These are phyloP conservation scores for Danio albolineatus DNA, from an alignment of 2,797 vertebrate genomes.

Conservation along the genomic window DNA sequence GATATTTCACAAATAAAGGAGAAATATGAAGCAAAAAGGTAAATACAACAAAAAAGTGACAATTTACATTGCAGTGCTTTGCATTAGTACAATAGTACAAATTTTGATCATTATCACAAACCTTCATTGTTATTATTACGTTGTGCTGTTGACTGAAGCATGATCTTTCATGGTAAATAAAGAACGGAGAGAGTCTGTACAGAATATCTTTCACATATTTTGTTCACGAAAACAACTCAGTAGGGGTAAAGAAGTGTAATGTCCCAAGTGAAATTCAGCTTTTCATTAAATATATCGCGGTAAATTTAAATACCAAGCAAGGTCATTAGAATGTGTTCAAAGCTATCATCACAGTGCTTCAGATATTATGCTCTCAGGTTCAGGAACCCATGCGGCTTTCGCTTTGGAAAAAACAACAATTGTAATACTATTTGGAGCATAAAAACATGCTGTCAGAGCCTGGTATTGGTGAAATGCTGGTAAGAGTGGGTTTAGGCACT, in stretches of 20 bases:
- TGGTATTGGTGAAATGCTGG: slow-evolving; percentile 56
- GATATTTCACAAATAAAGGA: slow-evolving; percentile 50
- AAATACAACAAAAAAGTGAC: slow-evolving; percentile 9
- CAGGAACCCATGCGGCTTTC: slow-evolving; percentile 71
- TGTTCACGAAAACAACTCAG: slow-evolving; percentile 33
- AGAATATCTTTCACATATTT: slow-evolving; percentile 37
- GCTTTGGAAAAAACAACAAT: slow-evolving; percentile 43
- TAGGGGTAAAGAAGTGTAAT: slow-evolving; percentile 14
- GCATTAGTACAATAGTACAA: slow-evolving; percentile 49
- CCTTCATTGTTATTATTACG: slow-evolving; percentile 22
- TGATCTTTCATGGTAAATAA: slow-evolving; percentile 45
- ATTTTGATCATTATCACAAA: slow-evolving; percentile 19
- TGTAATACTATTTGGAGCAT: slow-evolving; percentile 53
- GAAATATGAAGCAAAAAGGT: slow-evolving; percentile 21
- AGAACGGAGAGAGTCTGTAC: slow-evolving; percentile 48
- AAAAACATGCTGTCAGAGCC: slow-evolving; percentile 53
- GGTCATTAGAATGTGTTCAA: slow-evolving; percentile 48
- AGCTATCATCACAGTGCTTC: slow-evolving; percentile 77
- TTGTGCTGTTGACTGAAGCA: slow-evolving; percentile 14
- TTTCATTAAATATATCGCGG: slow-evolving; percentile 45
- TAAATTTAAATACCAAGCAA: slow-evolving; percentile 51
- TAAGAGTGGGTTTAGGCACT: slow-evolving; percentile 74
- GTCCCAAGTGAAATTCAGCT: slow-evolving; percentile 35
- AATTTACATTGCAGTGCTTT: slow-evolving; percentile 52
- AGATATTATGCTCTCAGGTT: slow-evolving; percentile 70